Percentiles rank a stretch among this genome's conserved stretches.
Evolutionary conservation across 2,888 invertebrate species (phyloP).

Genomic region (Eurois occulta): DNA sequence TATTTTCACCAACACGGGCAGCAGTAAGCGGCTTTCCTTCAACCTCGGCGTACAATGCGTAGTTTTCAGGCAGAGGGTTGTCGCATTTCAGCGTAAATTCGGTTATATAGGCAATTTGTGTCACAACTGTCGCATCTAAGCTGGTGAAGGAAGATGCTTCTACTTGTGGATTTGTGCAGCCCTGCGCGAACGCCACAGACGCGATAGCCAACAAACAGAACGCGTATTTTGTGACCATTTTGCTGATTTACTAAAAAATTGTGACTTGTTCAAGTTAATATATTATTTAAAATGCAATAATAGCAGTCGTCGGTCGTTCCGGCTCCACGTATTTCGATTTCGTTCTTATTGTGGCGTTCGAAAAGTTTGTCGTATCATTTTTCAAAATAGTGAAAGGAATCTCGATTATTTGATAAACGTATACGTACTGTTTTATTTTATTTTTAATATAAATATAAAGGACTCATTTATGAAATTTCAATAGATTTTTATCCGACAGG

Average conservation of each 20-base stretch:
- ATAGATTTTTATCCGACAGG: rapidly evolving
- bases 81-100: conserved; percentile 97
- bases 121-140: conserved; percentile 97
- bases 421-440: rapidly evolving
- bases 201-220: conserved; percentile 77
- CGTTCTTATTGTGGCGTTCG: conserved; percentile 56
- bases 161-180: conserved; percentile 91
- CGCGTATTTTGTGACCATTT: conserved; percentile 87
- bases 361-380: not conserved
- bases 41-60: conserved; percentile 96
- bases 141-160: conserved; percentile 96
- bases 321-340: conserved; percentile 63
- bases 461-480: rapidly evolving
- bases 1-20: conserved; percentile 94
- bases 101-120: conserved; percentile 96
- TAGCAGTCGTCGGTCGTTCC: conserved; percentile 17
- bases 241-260: conserved; percentile 74
- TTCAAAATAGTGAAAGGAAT: conserved; percentile 4
- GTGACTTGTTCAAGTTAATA: conserved; percentile 71
- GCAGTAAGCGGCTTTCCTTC: conserved; percentile 96
- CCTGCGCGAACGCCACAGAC: conserved; percentile 76
- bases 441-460: not conserved
- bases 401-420: no score
- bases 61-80: conserved; percentile 91
- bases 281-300: conserved; percentile 63